These are phyloP conservation scores for Champsocephalus esox DNA, from an alignment of 2,797 vertebrate genomes.

Conservation along the genomic window DNA sequence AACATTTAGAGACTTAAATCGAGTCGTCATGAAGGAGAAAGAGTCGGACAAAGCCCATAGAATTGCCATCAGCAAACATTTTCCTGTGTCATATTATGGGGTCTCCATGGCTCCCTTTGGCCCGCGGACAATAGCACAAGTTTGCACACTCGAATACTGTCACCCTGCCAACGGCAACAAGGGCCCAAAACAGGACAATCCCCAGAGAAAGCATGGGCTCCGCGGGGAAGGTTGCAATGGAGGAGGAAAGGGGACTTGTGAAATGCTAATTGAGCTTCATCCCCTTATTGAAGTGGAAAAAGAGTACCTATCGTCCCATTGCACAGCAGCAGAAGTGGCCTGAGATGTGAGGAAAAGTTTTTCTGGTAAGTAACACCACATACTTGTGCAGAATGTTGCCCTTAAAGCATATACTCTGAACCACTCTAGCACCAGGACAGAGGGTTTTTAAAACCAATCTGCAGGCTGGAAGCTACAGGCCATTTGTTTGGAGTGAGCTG, in stretches of 20 bases:
- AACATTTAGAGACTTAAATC: conserved; percentile 99
- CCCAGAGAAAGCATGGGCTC: conserved; percentile 91
- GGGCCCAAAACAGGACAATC: conserved; percentile 97
- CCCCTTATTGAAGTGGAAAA: conserved; percentile 88
- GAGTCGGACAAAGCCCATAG: conserved; percentile 99
- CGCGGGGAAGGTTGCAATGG: conserved; percentile 91
- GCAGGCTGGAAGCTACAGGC: conserved; percentile 38
- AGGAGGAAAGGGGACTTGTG: conserved; percentile 90
- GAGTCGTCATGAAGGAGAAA: conserved; percentile 99
- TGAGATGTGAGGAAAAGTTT: conserved; percentile 77
- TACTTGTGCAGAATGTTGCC: conserved; percentile 46
- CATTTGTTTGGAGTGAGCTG: conserved; percentile 52
- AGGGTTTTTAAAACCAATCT: conserved; percentile 7
- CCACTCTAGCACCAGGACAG: conserved; percentile 31
- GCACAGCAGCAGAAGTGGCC: conserved; percentile 77
- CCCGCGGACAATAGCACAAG: conserved; percentile 99
- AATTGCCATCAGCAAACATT: conserved; percentile 99
- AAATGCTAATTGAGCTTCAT: conserved; percentile 92
- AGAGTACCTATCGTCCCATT: conserved; percentile 80
- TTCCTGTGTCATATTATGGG: conserved; percentile 99
- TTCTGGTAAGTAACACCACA: conserved; percentile 74
- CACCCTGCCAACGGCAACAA: conserved; percentile 99
- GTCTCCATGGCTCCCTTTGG: conserved; percentile 99
- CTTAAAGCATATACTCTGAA: conserved; percentile 28
- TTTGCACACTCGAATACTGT: conserved; percentile 99